These are phyloP conservation scores for Arctocebus calabarensis DNA, from an alignment of 2,797 vertebrate genomes.

Conservation along the genomic window DNA sequence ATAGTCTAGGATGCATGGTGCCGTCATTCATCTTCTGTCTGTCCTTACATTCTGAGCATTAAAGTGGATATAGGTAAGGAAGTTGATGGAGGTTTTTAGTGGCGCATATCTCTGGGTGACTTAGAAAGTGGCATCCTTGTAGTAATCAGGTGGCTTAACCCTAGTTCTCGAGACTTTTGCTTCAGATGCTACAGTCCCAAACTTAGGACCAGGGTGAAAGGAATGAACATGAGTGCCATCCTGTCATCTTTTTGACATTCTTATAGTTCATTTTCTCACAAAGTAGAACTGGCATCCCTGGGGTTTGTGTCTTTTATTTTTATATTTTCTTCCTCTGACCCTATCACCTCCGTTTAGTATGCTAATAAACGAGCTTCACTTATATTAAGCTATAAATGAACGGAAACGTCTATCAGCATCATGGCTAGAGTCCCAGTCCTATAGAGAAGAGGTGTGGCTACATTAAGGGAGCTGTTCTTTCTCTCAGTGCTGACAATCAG, in stretches of 20 bases:
- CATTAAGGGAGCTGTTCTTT: constrained; percentile 58
- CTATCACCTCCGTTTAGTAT: not conserved
- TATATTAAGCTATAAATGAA: too few relatives aligned
- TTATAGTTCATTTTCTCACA: not conserved
- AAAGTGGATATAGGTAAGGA: not conserved
- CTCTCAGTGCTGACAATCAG: constrained; percentile 54
- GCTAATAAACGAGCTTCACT: not conserved
- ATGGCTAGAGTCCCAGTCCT: constrained; percentile 53
- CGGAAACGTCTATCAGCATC: constrained; percentile 66
- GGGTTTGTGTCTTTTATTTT: not conserved
- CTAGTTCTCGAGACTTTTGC: not conserved
- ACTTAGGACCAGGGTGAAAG: not conserved
- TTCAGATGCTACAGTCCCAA: not conserved
- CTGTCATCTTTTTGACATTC: not conserved
- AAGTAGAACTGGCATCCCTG: not conserved
- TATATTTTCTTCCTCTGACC: not conserved
- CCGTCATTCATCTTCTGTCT: not conserved
- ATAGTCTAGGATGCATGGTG: not conserved
- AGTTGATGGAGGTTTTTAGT: not conserved
- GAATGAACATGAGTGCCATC: not conserved
- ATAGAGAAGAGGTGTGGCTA: not conserved
- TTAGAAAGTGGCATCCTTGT: constrained; percentile 1
- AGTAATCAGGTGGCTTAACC: not conserved
- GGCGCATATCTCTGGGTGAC: not conserved
- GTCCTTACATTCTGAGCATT: constrained; percentile 14